Evolutionary conservation across 2,797 vertebrate genomes (phyloP).

Genomic region (Clarias laeviceps): DNA sequence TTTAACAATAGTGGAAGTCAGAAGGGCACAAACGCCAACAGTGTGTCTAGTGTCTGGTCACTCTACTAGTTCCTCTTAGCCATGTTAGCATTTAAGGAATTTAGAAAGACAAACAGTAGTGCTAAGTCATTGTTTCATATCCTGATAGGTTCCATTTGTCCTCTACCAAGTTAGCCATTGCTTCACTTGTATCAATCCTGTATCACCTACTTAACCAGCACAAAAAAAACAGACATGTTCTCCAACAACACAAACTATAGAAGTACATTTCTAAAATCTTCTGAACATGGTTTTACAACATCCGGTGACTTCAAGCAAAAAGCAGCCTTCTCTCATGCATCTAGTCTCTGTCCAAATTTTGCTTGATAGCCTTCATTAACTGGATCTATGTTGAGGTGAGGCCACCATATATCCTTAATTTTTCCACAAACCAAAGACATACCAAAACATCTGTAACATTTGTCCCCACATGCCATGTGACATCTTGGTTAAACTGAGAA

Average conservation of each 20-base stretch:
- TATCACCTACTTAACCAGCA: constrained; percentile 24
- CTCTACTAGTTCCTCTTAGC: neutral
- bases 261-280: neutral
- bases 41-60: neutral
- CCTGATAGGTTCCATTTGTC: neutral
- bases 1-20: neutral
- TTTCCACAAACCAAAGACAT: neutral
- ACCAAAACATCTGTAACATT: neutral
- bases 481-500: neutral
- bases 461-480: neutral
- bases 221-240: neutral
- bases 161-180: neutral
- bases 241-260: constrained; percentile 4
- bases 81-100: neutral
- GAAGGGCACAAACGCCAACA: neutral
- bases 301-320: neutral
- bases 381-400: neutral
- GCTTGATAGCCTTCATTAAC: neutral
- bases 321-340: neutral
- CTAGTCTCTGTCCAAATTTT: neutral
- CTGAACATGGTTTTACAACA: neutral
- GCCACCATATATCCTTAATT: neutral
- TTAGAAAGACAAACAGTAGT: neutral
- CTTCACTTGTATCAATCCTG: neutral
- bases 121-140: neutral